Evolutionary conservation across 2,797 vertebrate genomes (phyloP).

Genomic region (Cyprinodon diabolis): DNA sequence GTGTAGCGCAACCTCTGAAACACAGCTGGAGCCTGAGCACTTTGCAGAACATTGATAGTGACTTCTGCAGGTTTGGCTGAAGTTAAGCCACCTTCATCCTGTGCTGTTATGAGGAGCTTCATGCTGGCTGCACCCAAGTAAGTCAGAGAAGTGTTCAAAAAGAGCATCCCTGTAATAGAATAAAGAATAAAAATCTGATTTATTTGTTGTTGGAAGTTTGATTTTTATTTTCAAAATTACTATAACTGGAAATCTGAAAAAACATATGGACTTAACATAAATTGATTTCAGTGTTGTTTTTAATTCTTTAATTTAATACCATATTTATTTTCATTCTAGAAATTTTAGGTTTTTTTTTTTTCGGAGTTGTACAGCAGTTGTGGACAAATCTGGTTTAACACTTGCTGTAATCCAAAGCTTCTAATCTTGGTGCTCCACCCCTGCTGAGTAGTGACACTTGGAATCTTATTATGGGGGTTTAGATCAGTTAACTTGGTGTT

Average conservation of each 20-base stretch:
- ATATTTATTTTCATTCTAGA: not conserved
- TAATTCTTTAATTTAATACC: slow-evolving; percentile 3
- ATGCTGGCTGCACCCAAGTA: slow-evolving; percentile 78
- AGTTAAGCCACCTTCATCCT: slow-evolving; percentile 84
- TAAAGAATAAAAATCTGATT: not conserved
- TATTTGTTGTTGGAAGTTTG: not conserved
- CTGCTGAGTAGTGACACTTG: slow-evolving; percentile 62
- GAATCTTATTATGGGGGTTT: slow-evolving; percentile 64
- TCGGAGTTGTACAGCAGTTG: not conserved
- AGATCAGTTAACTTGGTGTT: slow-evolving; percentile 49
- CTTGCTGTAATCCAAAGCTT: slow-evolving; percentile 41
- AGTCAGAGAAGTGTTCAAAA: slow-evolving; percentile 83
- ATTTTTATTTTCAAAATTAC: no score
- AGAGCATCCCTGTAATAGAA: slow-evolving; percentile 83
- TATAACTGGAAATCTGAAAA: not conserved
- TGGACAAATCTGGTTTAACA: not conserved
- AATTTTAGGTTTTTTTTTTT: not conserved
- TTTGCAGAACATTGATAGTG: slow-evolving; percentile 84
- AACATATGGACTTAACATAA: not conserved
- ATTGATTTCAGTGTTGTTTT: not conserved
- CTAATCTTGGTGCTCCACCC: slow-evolving; percentile 42
- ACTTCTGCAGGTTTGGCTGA: slow-evolving; percentile 82
- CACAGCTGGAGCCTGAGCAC: slow-evolving; percentile 77
- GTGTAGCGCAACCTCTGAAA: slow-evolving; percentile 87
- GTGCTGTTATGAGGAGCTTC: slow-evolving; percentile 81